phyloP scores from a whole-genome alignment of 2,113 vertebrate species.

The Trichomycterus rosablanca region DNA sequence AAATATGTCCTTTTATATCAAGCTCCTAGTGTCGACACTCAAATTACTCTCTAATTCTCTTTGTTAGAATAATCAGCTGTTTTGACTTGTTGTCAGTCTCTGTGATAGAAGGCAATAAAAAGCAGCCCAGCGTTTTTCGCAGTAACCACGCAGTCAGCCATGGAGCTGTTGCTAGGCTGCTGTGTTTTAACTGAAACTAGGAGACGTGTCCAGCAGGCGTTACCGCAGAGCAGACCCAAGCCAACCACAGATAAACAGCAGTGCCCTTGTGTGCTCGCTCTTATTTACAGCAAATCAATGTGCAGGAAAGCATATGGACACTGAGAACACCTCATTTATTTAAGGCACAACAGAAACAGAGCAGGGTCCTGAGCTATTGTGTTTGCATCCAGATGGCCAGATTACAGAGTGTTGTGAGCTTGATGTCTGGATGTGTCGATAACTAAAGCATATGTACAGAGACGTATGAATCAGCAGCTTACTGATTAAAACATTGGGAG shows the following conservation, averaged over 20 bases:
- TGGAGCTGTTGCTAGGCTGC: conserved; percentile 40
- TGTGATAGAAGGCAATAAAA: conserved; percentile 9
- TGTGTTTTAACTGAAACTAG: conserved; percentile 19
- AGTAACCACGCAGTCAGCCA: not conserved
- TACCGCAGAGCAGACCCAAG: conserved; percentile 20
- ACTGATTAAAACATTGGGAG: conserved; percentile 3
- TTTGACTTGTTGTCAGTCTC: conserved; percentile 9
- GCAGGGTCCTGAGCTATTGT: conserved; percentile 10
- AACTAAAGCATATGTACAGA: conserved; percentile 7
- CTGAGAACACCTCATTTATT: conserved; percentile 32
- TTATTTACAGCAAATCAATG: conserved; percentile 40
- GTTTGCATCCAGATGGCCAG: conserved; percentile 41
- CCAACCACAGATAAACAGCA: conserved; percentile 40
- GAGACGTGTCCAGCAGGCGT: conserved; percentile 29
- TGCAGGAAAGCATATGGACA: conserved; percentile 31
- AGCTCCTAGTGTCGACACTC: too few species aligned
- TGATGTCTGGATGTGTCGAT: conserved; percentile 15
- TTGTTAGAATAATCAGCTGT: conserved; percentile 1
- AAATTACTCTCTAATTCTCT: conserved; percentile 6
- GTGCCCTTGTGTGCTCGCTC: conserved; percentile 32
- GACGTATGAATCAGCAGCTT: not conserved
- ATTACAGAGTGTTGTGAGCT: conserved; percentile 23
- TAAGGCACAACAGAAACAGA: conserved; percentile 26
- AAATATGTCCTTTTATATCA: too few species aligned
- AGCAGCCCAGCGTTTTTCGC: not conserved